Base-by-base conservation (phyloP, 2,888 invertebrate species). In the Thera britannica region DNA sequence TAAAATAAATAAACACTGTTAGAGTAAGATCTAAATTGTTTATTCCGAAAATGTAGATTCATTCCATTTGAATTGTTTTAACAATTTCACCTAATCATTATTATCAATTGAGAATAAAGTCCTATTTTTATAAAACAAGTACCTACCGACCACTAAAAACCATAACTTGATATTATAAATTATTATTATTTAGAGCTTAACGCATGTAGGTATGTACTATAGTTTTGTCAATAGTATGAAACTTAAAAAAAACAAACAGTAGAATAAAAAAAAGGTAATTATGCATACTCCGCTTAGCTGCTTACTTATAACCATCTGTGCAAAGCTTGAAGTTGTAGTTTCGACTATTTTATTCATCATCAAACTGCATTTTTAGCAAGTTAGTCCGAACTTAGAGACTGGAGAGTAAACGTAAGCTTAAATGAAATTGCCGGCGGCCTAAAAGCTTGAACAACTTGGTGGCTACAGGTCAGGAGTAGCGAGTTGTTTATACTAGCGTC, bases 11-110 rank as follows among this genome's bases (percentile, higher is more conserved):
- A 70, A 68, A 56, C 67, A 67, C 67, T 67, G 70, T 58, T 70
- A 71, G 65, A 55, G 12, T 62, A 65, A 65, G 68, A 57, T 72
- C 68, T 49, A 64, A 72, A 70, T 67, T 71, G 62, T 56, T 71
- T 63, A 58, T 62, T 38, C 34, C 34, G 59, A 57, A 38, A 59
- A 60, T 69, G 41, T 64, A 67, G 49, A 71, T 68, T 48, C 68
- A 74, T 74, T 72, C 72, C 72, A 72, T 74, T 59, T 63, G 62
- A 44, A 66, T 67, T 65, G 36, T 36, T 52, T 48, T 23, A 62
- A 46, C 4, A 1, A 3, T 38, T 34, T 51, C 23, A 6, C 12
- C 6, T 12, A 51, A 49, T 7, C 12, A 36, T 35, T n/a, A 52
- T 36, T 52, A 23, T 23, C 23, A 23, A 23, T 44, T 41, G 41